phyloP scores from a whole-genome alignment of 2,888 invertebrate genomes.

The Omphaloscelis lunosa region DNA sequence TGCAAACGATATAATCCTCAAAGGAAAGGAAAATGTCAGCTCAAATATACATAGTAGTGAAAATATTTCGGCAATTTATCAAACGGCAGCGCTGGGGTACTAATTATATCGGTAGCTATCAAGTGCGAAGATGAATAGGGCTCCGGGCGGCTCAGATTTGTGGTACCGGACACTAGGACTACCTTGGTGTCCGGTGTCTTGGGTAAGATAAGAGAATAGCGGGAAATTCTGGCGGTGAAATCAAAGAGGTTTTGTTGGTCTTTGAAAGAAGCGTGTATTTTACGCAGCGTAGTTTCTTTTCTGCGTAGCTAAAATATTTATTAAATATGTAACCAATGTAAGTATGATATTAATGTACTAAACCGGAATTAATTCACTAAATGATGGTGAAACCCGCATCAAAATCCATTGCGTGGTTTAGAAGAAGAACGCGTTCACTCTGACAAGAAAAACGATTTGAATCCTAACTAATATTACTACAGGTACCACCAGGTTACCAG shows the following conservation, averaged over 20 bases:
- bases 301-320: not conserved
- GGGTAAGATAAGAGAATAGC: not conserved
- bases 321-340: not conserved
- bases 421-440: too few relatives aligned
- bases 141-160: constrained; percentile 51
- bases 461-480: too few relatives aligned
- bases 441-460: too few relatives aligned
- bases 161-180: constrained; percentile 26
- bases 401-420: too few relatives aligned
- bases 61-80: constrained; percentile 62
- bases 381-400: too few relatives aligned
- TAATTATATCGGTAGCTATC: constrained; percentile 64
- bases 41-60: constrained; percentile 29
- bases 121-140: constrained; percentile 60
- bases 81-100: constrained; percentile 40
- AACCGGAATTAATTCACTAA: too few relatives aligned
- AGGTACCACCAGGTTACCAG: too few relatives aligned
- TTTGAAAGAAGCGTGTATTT: not conserved
- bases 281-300: not conserved
- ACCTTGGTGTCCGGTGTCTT: constrained; percentile 32
- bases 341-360: too few relatives aligned
- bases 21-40: constrained; percentile 30
- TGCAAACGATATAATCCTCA: constrained; percentile 49
- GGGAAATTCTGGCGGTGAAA: not conserved
- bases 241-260: not conserved